Conservation (phyloP, 2,113 vertebrate species). For the Microcebus ravelobensis region DNA sequence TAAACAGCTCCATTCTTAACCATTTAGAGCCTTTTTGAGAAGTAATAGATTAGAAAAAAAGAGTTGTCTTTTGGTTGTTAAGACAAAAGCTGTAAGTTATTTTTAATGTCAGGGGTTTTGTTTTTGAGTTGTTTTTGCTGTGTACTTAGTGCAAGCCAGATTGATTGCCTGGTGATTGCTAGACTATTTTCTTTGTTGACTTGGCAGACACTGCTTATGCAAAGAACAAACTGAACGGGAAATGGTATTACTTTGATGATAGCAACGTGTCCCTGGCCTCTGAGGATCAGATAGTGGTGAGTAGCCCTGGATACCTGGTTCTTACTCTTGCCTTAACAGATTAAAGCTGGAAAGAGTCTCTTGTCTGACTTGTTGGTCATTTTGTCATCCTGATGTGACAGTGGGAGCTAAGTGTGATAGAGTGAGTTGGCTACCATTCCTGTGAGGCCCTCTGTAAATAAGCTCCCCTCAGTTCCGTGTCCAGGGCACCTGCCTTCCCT, state of each 20-base stretch:
- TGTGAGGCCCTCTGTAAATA: not conserved
- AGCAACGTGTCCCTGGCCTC: conserved; percentile 94
- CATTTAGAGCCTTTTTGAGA: not conserved
- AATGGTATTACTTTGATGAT: conserved; percentile 98
- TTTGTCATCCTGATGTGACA: not conserved
- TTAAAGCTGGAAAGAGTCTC: not conserved
- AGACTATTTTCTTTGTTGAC: conserved; percentile 57
- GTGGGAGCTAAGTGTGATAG: not conserved
- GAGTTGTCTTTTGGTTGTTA: conserved; percentile 12
- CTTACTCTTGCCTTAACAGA: conserved; percentile 26
- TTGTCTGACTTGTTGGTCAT: not conserved
- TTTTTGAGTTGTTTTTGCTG: not conserved
- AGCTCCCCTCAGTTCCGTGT: not conserved
- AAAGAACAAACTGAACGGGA: conserved; percentile 94
- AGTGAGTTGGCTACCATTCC: not conserved
- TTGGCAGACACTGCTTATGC: conserved; percentile 94
- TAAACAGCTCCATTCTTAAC: not conserved
- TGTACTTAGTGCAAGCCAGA: not conserved
- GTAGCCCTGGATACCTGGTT: conserved; percentile 71
- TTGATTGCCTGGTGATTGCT: not conserved
- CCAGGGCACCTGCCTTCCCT: not conserved
- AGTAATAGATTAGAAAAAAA: not conserved
- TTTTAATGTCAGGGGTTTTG: not conserved
- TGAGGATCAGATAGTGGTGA: conserved; percentile 98
- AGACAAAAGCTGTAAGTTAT: not conserved